Evolutionary conservation across 2,113 vertebrate genomes (phyloP).

Genomic region (Vulpes vulpes): DNA sequence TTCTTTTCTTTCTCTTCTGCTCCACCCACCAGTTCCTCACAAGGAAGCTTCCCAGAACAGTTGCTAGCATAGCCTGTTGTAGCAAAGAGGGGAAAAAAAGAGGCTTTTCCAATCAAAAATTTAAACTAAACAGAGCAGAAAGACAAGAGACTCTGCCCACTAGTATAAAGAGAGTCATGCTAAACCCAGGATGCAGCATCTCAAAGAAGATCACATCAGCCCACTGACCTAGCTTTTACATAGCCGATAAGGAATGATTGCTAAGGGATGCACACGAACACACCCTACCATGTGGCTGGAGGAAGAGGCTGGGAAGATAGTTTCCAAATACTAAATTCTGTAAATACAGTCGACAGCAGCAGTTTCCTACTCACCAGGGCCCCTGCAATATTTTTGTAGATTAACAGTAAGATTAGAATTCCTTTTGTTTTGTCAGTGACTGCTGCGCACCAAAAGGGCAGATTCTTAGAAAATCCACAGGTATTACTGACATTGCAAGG

Average conservation of each 20-base stretch:
- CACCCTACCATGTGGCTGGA: neutral
- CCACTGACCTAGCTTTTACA: conserved; percentile 73
- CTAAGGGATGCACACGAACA: neutral
- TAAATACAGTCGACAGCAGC: neutral
- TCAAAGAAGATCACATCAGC: conserved; percentile 32
- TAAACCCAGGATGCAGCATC: conserved; percentile 43
- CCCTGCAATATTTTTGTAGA: neutral
- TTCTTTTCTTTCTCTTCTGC: conserved; percentile 47
- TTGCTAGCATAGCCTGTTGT: conserved; percentile 45
- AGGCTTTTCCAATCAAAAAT: conserved; percentile 9
- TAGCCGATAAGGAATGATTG: neutral
- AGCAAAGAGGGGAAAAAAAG: neutral
- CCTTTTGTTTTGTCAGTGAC: neutral
- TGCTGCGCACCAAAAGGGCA: neutral
- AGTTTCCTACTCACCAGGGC: neutral
- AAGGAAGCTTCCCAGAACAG: conserved; percentile 47
- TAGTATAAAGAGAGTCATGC: neutral
- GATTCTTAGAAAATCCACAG: conserved; percentile 1
- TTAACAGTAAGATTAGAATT: conserved; percentile 34
- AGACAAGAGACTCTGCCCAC: neutral
- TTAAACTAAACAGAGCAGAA: conserved; percentile 43
- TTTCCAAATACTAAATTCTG: conserved; percentile 30
- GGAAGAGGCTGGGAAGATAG: neutral
- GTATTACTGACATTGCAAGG: neutral
- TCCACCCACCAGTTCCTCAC: conserved; percentile 68